phyloP scores from a whole-genome alignment of 2,113 vertebrate genomes.

The Sander lucioperca region DNA sequence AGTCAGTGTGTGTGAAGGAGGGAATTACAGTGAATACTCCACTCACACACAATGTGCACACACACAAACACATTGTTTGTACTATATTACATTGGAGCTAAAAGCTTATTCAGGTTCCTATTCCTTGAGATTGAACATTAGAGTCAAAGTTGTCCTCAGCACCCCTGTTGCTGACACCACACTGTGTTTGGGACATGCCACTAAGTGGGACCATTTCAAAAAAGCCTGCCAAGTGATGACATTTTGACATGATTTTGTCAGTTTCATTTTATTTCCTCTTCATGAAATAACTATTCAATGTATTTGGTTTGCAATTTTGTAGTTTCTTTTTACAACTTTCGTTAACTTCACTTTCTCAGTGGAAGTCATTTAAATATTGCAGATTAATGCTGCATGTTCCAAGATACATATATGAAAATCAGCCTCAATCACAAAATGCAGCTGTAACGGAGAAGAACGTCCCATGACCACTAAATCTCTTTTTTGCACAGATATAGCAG shows the following conservation, averaged over 20 bases:
- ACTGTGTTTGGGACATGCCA: slow-evolving; percentile 45
- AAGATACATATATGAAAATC: too few relatives aligned
- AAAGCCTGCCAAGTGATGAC: background rate
- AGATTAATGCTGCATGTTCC: background rate
- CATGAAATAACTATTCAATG: background rate
- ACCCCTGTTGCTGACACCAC: slow-evolving; percentile 26
- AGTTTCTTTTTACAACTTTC: background rate
- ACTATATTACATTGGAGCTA: slow-evolving; percentile 73
- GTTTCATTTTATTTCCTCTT: background rate
- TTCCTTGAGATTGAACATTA: slow-evolving; percentile 28
- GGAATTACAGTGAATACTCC: slow-evolving; percentile 41
- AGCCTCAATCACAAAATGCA: too few relatives aligned
- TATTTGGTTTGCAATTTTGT: background rate
- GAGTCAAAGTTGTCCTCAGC: slow-evolving; percentile 7
- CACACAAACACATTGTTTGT: slow-evolving; percentile 45
- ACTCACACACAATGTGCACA: slow-evolving; percentile 31
- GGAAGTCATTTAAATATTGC: background rate
- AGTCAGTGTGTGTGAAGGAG: slow-evolving; percentile 49
- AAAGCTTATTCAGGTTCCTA: slow-evolving; percentile 79
- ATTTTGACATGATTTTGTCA: background rate
- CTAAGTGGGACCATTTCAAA: background rate
- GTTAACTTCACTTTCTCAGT: background rate
- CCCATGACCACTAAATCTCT: too few relatives aligned
- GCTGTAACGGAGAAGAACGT: too few relatives aligned
- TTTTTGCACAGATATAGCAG: too few relatives aligned